phyloP scores from a whole-genome alignment of 2,797 vertebrate genomes.

The Chelon labrosus region DNA sequence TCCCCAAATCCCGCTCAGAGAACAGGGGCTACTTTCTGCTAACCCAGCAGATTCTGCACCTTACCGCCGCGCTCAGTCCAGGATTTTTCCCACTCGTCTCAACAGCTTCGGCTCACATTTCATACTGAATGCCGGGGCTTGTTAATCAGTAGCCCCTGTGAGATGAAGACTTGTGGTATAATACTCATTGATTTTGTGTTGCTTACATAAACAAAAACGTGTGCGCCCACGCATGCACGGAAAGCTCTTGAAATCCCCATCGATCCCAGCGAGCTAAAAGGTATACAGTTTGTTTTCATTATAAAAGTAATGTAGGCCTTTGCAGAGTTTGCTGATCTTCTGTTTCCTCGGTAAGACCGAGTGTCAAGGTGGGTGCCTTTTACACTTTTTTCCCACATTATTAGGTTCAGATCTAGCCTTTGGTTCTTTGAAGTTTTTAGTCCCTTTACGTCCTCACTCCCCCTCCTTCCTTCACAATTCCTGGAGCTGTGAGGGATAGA shows the following conservation, averaged over 20 bases:
- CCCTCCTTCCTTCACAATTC: slow-evolving; percentile 11
- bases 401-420: slow-evolving; percentile 32
- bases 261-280: slow-evolving; percentile 58
- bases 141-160: slow-evolving; percentile 55
- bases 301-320: slow-evolving; percentile 35
- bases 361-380: slow-evolving; percentile 35
- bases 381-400: slow-evolving; percentile 54
- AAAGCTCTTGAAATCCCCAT: slow-evolving; percentile 75
- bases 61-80: slow-evolving; percentile 46
- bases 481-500: slow-evolving; percentile 56
- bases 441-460: neutral
- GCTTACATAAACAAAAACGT: slow-evolving; percentile 59
- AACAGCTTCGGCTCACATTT: slow-evolving; percentile 59
- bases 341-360: slow-evolving; percentile 27
- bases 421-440: slow-evolving; percentile 23
- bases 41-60: slow-evolving; percentile 62
- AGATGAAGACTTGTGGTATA: slow-evolving; percentile 69
- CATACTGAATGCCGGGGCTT: slow-evolving; percentile 68
- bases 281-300: slow-evolving; percentile 64
- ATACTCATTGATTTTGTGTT: slow-evolving; percentile 76
- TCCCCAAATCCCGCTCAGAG: slow-evolving; percentile 32
- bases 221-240: slow-evolving; percentile 12
- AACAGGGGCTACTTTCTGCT: slow-evolving; percentile 43
- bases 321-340: slow-evolving; percentile 34
- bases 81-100: slow-evolving; percentile 45